phyloP scores from a whole-genome alignment of 2,113 vertebrate genomes.

The Vicugna pacos region DNA sequence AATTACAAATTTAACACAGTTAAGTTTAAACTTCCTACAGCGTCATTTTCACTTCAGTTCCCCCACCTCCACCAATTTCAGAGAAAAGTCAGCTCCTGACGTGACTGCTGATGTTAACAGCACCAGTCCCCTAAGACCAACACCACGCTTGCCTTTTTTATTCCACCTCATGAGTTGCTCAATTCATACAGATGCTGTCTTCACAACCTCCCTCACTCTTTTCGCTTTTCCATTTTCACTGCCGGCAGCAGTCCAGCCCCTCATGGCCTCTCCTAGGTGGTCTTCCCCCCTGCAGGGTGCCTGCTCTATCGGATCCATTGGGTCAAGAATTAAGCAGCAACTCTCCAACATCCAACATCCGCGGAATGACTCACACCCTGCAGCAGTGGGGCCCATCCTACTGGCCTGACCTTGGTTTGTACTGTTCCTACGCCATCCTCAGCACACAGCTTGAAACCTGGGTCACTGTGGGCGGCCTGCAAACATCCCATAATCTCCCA shows the following conservation, averaged over 20 bases:
- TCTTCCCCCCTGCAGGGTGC: background rate
- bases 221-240: background rate
- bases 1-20: background rate
- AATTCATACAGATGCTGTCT: background rate
- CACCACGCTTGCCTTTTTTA: background rate
- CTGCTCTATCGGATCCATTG: background rate
- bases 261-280: background rate
- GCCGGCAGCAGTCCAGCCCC: background rate
- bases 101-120: background rate
- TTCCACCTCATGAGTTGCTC: background rate
- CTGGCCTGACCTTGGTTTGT: background rate
- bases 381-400: too few relatives aligned
- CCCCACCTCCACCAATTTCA: background rate
- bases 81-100: background rate
- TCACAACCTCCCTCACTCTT: background rate
- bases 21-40: background rate
- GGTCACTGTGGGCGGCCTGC: background rate
- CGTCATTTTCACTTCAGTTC: background rate
- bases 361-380: background rate
- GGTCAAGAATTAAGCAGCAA: background rate
- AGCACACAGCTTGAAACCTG: background rate
- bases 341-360: background rate
- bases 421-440: fast-evolving
- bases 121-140: background rate
- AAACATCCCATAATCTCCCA: background rate